A percentile compares a stretch with the other conserved stretches of the same genome.
Conservation (phyloP, 2,797 vertebrate species). For the Dipus sagitta region DNA sequence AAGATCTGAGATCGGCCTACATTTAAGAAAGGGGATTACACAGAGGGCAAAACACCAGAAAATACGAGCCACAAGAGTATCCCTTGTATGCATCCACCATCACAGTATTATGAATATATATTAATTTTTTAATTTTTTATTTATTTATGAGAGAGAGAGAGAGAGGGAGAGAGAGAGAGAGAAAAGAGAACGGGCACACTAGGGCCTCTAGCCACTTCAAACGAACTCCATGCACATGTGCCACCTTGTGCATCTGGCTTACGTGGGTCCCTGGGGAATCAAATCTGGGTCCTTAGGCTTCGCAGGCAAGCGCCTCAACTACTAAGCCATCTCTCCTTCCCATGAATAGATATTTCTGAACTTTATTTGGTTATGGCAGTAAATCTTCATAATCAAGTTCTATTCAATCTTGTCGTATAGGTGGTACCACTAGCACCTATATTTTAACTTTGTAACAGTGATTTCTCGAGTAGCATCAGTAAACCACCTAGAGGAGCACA, state of each 20-base stretch:
- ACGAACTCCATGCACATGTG: too few species aligned
- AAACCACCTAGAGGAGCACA: background rate
- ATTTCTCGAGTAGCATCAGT: background rate
- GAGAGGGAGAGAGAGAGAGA: too few species aligned
- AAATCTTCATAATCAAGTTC: background rate
- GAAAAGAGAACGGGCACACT: too few species aligned
- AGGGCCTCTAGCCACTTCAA: too few species aligned
- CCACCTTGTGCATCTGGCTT: too few species aligned
- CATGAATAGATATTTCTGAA: background rate
- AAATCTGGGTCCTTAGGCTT: too few species aligned
- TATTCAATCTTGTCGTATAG: background rate
- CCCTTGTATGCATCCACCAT: background rate
- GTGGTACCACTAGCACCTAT: background rate
- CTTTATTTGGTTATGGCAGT: background rate
- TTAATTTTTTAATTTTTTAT: too few species aligned
- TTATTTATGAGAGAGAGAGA: too few species aligned
- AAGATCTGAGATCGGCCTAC: background rate
- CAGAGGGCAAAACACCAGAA: background rate
- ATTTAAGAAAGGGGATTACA: background rate
- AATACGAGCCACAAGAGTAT: background rate
- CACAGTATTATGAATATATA: background rate
- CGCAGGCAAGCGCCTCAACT: too few species aligned
- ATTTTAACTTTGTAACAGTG: constrained; percentile 1
- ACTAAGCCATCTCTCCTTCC: too few species aligned
- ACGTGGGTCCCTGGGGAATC: too few species aligned